A percentile compares a stretch with the other conserved stretches of the same genome.
Conservation (phyloP, 2,888 invertebrate genomes). For the Conops quadrifasciatus region DNA sequence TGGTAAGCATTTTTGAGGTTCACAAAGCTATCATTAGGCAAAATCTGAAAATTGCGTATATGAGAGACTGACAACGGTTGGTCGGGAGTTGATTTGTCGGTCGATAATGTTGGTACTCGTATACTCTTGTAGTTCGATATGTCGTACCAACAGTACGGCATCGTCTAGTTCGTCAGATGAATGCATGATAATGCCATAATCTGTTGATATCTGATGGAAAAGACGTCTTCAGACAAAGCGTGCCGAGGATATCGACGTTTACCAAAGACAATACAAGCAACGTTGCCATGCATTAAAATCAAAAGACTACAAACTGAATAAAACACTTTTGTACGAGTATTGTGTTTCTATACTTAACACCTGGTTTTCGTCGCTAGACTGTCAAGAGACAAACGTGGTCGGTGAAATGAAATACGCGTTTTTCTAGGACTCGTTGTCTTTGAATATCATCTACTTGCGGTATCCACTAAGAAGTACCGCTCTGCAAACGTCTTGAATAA, state of each 20-base stretch:
- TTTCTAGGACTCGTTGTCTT: not conserved
- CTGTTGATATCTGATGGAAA: constrained; percentile 28
- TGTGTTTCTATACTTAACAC: constrained; percentile 20
- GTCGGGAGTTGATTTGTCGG: not conserved
- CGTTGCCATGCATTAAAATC: not conserved
- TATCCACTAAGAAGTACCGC: constrained; percentile 3
- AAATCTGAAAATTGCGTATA: constrained; percentile 27
- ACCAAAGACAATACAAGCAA: not conserved
- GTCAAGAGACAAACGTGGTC: not conserved
- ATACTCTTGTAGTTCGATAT: no score
- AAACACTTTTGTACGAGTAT: not conserved
- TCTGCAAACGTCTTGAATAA: no score
- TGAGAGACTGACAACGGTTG: constrained; percentile 11
- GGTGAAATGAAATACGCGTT: not conserved
- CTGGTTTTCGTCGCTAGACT: constrained; percentile 10
- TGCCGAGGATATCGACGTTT: not conserved
- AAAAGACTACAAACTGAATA: constrained; percentile 11
- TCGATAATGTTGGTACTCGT: not conserved
- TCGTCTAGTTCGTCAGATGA: not conserved
- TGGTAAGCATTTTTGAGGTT: not conserved
- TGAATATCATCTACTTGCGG: constrained; percentile 13
- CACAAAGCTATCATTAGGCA: constrained; percentile 29
- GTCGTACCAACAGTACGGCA: no score
- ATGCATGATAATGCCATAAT: constrained; percentile 24
- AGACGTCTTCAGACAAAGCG: constrained; percentile 10